Conservation (phyloP, 2,888 invertebrate species). For the Eulithis prunata region DNA sequence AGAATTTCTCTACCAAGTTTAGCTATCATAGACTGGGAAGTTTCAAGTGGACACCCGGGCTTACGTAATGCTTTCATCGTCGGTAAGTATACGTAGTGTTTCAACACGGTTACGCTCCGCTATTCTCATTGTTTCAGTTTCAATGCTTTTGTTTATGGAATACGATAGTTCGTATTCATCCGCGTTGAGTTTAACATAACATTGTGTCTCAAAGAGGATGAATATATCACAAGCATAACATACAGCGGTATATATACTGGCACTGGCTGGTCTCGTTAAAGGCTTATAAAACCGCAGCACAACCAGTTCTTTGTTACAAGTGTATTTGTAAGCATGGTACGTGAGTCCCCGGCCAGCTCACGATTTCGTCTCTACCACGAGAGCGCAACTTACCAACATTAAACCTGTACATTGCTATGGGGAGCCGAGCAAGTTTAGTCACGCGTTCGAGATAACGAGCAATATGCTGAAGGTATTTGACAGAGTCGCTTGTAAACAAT, state of each 20-base stretch:
- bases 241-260: not conserved
- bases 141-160: slow-evolving; percentile 26
- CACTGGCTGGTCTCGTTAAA: slow-evolving; percentile 45
- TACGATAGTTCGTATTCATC: slow-evolving; percentile 25
- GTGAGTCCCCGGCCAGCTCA: slow-evolving; percentile 43
- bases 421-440: slow-evolving; percentile 40
- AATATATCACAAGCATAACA: slow-evolving; percentile 44
- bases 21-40: slow-evolving; percentile 13
- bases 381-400: slow-evolving; percentile 46
- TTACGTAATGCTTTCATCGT: slow-evolving; percentile 30
- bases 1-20: slow-evolving; percentile 19
- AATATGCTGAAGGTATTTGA: slow-evolving; percentile 50
- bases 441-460: slow-evolving; percentile 46
- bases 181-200: slow-evolving; percentile 16
- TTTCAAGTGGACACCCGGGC: slow-evolving; percentile 22
- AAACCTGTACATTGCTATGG: slow-evolving; percentile 46
- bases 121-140: slow-evolving; percentile 33
- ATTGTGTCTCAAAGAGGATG: slow-evolving; percentile 35
- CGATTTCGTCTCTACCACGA: slow-evolving; percentile 51
- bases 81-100: slow-evolving; percentile 10
- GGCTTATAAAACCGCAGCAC: slow-evolving; percentile 57
- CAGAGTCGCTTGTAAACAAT: slow-evolving; percentile 47
- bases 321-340: slow-evolving; percentile 42
- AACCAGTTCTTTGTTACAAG: slow-evolving; percentile 68
- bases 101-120: slow-evolving; percentile 29